A percentile compares a stretch with the other conserved stretches of the same genome.
Evolutionary conservation across 2,113 vertebrate species (phyloP).

Genomic region (Dromaius novaehollandiae): DNA sequence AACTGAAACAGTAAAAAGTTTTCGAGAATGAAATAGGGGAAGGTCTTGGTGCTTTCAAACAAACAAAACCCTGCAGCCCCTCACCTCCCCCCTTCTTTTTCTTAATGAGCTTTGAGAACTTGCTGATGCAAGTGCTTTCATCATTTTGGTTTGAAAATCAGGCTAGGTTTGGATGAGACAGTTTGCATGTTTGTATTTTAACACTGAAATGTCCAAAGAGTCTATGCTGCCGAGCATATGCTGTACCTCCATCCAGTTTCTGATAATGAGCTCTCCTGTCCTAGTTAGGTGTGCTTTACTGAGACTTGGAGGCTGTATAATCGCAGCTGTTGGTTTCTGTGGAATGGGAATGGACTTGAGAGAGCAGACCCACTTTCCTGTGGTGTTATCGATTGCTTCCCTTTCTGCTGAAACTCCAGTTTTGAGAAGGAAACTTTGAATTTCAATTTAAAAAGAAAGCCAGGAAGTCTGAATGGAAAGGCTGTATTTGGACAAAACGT

Average conservation of each 20-base stretch:
- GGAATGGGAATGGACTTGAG: not conserved
- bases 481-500: not conserved
- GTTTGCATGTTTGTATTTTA: fast-evolving
- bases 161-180: not conserved
- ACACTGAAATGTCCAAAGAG: not conserved
- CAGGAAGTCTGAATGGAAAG: not conserved
- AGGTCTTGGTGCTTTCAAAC: not conserved
- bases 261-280: fast-evolving
- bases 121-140: not conserved
- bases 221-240: not conserved
- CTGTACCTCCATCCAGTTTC: not conserved
- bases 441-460: not conserved
- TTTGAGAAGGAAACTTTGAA: not conserved
- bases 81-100: too few species aligned
- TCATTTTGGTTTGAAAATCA: not conserved
- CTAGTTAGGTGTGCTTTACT: not conserved
- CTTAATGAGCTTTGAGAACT: not conserved
- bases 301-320: not conserved
- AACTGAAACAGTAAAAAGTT: not conserved
- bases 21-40: not conserved
- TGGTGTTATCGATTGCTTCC: not conserved
- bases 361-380: not conserved
- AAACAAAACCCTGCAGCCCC: not conserved
- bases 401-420: not conserved
- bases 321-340: not conserved